Base-by-base conservation (phyloP, 2,113 vertebrate genomes). In the Oplegnathus fasciatus region DNA sequence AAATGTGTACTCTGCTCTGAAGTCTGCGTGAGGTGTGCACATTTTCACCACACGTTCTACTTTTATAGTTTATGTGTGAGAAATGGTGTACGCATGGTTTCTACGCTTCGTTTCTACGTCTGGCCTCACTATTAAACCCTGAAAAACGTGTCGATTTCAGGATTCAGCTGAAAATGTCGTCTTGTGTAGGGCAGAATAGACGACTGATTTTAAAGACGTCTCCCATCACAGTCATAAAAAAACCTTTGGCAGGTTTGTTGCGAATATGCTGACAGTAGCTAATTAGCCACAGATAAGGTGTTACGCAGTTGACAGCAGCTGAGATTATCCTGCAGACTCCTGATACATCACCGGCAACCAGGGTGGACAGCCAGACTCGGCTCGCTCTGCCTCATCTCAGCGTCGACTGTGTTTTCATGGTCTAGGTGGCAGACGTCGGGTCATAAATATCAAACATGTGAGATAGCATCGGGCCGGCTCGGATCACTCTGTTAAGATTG, bases 391-490 rank as follows among this genome's bases (percentile, higher is more conserved):
- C 26, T 42, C 65, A 4, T 10, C 40, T 48, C 42, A 4, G 10
- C 28, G 4, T 26, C 32, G 0, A 3, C 44, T 32, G 52, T 32
- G 58, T 78, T 60, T 72, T 65, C 75, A 50, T 3, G 52, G 30
- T 72, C 67, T 18, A 1, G 15, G 50, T 64, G 50, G 30, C 71
- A 44, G 72, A 60, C 54, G 42, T 34, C 9, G 4, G 52, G 67
- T 73, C 46, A 13, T 74, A 74, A 62, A 78, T 69, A 78, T 69
- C 55, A 37, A 26, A 57, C 34, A 2, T 24, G 62, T 32, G 68
- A n/a, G 34, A 30, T 0, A 5, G 34, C 26, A 11, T 8, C 10
- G 15, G 50, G 69, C 9, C 34, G 34, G 30, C 75, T 54, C 57
- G 17, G 48, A 0, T 71, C 70, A 8, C 18, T 8, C 32, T 60